Base-by-base conservation (phyloP, 1,140 invertebrate species). In the Mesaphorura yosii region DNA sequence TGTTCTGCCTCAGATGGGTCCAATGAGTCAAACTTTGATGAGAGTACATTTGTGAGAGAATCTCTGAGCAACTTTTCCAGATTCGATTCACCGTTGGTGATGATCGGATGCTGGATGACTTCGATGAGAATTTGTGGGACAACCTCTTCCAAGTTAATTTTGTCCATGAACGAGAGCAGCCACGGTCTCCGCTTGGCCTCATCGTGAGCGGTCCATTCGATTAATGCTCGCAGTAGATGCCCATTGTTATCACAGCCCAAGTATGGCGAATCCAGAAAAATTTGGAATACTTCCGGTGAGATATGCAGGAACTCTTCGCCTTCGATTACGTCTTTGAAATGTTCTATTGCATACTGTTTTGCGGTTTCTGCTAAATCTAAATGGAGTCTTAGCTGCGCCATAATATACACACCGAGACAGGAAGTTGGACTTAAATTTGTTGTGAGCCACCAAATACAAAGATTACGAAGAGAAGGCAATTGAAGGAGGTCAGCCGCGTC, bases 281-380 rank as follows among this genome's bases (percentile, higher is more conserved):
- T 44, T 3, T 45, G 26, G 6, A 77, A 62, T 50, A 76, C 69
- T 51, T 73, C 72, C 7, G 73, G 65, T 20, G 74, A 70, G 23
- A 78, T 58, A 20, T 73, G 64, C 29, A 76, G 63, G 63, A 77
- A 78, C 59, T 78, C 76, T 56, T 77, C 75, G 57, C 70, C 73
- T 46, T 73, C 67, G 60, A 74, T 70, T 6, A 78, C 72, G 61
- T 72, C 68, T 45, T 68, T 64, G 62, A 76, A 76, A 65, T 76
- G 70, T 48, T 73, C 66, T 51, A 75, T 70, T 10, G 75, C 70
- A 64, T 72, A 76, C 53, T 69, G 68, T 53, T 75, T 73, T 3
- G 74, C 74, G 44, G 68, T 69, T 37, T 72, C 58, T 20, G 73
- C 64, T 20, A 77, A 63, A 50, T 75, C 73, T 37, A 69, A 64